Base-by-base conservation (phyloP, 1,140 invertebrate genomes). In the Ceratoteleas bidentatus region DNA sequence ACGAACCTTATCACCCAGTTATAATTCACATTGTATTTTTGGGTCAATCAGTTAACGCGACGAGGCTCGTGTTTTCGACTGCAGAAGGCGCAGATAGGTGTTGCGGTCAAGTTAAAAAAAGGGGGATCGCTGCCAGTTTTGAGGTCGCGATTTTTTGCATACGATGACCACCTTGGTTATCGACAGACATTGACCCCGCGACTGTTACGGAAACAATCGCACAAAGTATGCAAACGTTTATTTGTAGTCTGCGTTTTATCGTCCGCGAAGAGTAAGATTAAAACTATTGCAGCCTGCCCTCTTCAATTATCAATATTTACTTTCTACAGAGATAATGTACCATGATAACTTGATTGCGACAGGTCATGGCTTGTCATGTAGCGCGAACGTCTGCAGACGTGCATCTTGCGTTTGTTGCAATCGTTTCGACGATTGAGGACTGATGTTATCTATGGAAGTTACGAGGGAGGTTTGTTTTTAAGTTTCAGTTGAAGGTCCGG, bases 311-410 rank as follows among this genome's bases (percentile, higher is more conserved):
- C 70, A 68, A 76, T 81, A 78, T 85, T 85, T 81, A 72, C 77
- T 80, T 70, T 76, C 72, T 76, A 34, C 38, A 47, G 6, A 47
- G 74, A 85, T 85, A 84, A 84, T 56, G 56, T 24, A 45, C 56
- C 43, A 52, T 68, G 80, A 75, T 84, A 81, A 65, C 65, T 85
- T 53, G 54, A 84, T 89, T 90, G 86, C 66, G 86, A 85, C 85
- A 89, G 89, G 88, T 89, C 85, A 88, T 87, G 88, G 86, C 85
- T 85, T 69, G 62, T 72, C 54, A 68, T 68, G 40, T 54, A 34
- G 47, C 24, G 73, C 36, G 13, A 60, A 60, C 43, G 14, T 13
- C 60, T 13, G 8, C 36, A 60, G 13, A 52, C 53, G 15, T 54
- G 11, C 36, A 9, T 65, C 9, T 34, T n/a, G n/a, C n/a, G 9